Conservation (phyloP, 2,113 vertebrate species). For the Oreotrochilus melanogaster region DNA sequence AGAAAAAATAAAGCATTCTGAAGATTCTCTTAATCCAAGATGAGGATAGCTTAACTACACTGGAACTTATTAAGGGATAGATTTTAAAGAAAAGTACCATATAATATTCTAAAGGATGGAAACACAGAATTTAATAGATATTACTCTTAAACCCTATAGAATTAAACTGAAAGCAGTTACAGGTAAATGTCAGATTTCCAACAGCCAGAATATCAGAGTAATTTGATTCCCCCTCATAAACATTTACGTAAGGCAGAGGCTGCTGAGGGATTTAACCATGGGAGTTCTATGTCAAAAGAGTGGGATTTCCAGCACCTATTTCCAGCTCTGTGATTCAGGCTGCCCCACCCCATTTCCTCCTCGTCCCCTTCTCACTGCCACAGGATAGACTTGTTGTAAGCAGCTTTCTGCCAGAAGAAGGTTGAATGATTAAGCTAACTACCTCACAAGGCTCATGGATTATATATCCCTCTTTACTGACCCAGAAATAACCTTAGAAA, state of each 20-base stretch:
- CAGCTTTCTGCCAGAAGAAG: conserved; percentile 64
- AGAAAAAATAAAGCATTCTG: neutral
- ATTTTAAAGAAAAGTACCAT: neutral
- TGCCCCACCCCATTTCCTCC: neutral
- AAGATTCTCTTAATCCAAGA: neutral
- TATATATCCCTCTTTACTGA: conserved; percentile 47
- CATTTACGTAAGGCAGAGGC: conserved; percentile 12
- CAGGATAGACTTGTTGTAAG: conserved; percentile 32
- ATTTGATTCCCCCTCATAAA: neutral
- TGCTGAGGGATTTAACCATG: neutral
- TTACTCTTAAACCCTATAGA: neutral
- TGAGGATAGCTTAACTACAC: neutral
- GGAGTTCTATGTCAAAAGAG: neutral
- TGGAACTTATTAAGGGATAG: neutral
- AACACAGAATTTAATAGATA: neutral
- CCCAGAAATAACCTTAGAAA: conserved; percentile 42
- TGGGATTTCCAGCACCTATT: conserved; percentile 53
- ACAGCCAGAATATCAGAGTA: neutral
- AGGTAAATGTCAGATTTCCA: neutral
- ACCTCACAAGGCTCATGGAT: conserved; percentile 48
- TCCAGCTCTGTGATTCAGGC: conserved; percentile 38
- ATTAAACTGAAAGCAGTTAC: conserved; percentile 2
- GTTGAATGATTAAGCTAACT: conserved; percentile 61
- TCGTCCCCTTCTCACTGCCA: neutral
- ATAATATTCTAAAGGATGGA: neutral